A percentile compares a stretch with the other conserved stretches of the same genome.
phyloP scores from a whole-genome alignment of 2,113 vertebrate species.

The Microcebus ravelobensis region DNA sequence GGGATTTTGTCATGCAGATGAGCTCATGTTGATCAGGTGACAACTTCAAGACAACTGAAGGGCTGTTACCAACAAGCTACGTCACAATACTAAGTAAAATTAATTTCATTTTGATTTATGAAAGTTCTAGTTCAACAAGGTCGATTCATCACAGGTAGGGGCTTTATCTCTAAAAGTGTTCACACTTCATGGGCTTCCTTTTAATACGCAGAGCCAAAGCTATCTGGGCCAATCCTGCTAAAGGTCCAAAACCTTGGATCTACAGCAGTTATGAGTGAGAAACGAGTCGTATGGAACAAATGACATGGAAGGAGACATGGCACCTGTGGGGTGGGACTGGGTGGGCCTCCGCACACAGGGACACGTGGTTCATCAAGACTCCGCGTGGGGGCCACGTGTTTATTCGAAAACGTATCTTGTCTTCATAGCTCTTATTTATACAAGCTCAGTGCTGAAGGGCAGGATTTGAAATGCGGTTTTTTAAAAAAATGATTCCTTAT shows the following conservation, averaged over 20 bases:
- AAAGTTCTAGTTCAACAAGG: not conserved
- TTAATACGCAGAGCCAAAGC: not conserved
- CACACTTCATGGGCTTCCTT: not conserved
- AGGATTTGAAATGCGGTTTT: not conserved
- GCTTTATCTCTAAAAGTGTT: not conserved
- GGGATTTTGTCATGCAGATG: not conserved
- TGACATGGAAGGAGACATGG: not conserved
- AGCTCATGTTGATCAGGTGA: not conserved
- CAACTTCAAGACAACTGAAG: not conserved
- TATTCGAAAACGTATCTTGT: not conserved
- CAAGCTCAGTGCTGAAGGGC: not conserved
- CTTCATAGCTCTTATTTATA: not conserved
- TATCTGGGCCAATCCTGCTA: not conserved
- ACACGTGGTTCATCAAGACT: fast-evolving
- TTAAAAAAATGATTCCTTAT: not conserved
- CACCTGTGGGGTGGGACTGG: fast-evolving
- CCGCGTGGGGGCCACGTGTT: not conserved
- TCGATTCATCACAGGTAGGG: not conserved
- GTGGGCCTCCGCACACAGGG: too few relatives aligned
- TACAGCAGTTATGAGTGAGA: not conserved
- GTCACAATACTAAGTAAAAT: not conserved
- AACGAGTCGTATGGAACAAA: not conserved
- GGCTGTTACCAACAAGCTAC: not conserved
- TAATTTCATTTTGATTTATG: not conserved
- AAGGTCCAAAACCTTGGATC: not conserved